Percentiles rank a stretch among this genome's conserved stretches.
Evolutionary conservation across 2,888 invertebrate genomes (phyloP).

Genomic region (Thereva nobilitata): DNA sequence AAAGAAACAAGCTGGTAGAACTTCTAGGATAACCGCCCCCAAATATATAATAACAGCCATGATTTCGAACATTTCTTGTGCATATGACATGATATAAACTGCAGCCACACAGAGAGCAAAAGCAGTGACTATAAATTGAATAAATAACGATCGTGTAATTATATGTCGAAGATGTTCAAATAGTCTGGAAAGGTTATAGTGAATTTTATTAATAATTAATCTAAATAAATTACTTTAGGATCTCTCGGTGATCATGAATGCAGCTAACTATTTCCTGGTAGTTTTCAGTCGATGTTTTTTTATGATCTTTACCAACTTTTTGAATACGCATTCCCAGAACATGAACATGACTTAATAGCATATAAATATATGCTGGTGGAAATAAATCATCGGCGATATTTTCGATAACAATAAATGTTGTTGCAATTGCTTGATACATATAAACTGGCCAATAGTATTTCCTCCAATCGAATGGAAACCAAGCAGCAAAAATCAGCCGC

Average conservation of each 20-base stretch:
- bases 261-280: neutral
- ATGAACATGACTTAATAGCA: neutral
- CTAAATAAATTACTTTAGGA: constrained; percentile 6
- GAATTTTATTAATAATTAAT: neutral
- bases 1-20: constrained; percentile 15
- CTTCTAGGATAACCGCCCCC: constrained; percentile 10
- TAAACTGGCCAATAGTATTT: constrained; percentile 6
- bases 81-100: neutral
- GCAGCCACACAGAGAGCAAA: constrained; percentile 11
- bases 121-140: constrained; percentile 13
- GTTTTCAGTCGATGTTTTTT: neutral
- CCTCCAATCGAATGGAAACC: constrained; percentile 15
- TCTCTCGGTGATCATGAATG: neutral
- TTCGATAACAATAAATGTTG: neutral
- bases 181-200: neutral
- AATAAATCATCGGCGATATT: constrained; percentile 9
- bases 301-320: neutral
- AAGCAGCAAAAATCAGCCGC: neutral
- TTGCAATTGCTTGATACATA: neutral
- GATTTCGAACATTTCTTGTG: constrained; percentile 1
- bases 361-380: constrained; percentile 4
- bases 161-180: constrained; percentile 5
- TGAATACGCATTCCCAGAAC: neutral
- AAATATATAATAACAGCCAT: neutral
- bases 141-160: neutral